Conservation (phyloP, 1,140 invertebrate species). For the Parasteatoda tepidariorum region DNA sequence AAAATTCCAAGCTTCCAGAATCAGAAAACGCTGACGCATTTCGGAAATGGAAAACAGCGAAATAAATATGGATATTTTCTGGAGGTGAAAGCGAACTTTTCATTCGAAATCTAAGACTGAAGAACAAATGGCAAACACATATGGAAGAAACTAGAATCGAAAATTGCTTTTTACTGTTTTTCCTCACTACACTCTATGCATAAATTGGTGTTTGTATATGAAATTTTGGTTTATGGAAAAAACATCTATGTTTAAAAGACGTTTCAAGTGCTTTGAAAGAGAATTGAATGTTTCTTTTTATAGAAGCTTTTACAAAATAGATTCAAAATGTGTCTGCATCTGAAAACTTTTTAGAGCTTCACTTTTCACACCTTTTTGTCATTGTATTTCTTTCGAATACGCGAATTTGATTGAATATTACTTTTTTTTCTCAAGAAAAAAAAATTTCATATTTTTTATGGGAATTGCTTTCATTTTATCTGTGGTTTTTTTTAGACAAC, state of each 20-base stretch:
- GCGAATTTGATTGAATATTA: too few species aligned
- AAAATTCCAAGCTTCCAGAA: background rate
- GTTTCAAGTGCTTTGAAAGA: background rate
- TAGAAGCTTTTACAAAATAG: too few species aligned
- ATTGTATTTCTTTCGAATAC: too few species aligned
- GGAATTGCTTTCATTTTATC: too few species aligned
- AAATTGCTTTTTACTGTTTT: slow-evolving; percentile 7
- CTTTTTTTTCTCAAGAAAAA: too few species aligned
- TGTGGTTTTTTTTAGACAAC: too few species aligned
- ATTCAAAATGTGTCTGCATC: too few species aligned
- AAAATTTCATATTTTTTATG: too few species aligned
- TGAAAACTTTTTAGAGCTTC: too few species aligned
- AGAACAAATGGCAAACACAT: background rate
- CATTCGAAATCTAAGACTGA: slow-evolving; percentile 2
- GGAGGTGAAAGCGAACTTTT: background rate
- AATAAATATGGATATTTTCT: slow-evolving; percentile 26
- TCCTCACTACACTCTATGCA: background rate
- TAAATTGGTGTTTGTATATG: slow-evolving; percentile 4
- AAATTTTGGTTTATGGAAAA: background rate
- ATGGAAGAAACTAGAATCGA: background rate
- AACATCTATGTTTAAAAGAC: background rate
- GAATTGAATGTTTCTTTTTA: too few species aligned
- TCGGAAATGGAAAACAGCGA: slow-evolving; percentile 17
- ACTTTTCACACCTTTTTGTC: too few species aligned
- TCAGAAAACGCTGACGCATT: slow-evolving; percentile 11